These are phyloP conservation scores for Paratrypauchen microcephalus DNA, from an alignment of 2,797 vertebrate species.

Conservation along the genomic window DNA sequence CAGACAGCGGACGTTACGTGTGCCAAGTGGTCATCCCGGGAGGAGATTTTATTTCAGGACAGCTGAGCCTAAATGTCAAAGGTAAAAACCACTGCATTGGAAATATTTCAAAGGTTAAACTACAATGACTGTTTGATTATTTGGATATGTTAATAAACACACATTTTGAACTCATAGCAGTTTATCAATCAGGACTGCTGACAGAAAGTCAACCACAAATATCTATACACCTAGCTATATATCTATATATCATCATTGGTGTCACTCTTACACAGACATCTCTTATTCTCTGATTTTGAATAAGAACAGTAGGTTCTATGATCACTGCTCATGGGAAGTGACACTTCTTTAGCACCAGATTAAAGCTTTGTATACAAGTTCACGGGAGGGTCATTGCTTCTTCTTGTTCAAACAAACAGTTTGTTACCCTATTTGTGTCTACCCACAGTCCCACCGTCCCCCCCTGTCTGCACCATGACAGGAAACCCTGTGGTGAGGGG, in stretches of 20 bases:
- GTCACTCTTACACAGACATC: not conserved
- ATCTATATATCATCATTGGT: not conserved
- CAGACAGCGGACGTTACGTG: conserved; percentile 84
- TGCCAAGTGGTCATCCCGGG: conserved; percentile 82
- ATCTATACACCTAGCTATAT: no score
- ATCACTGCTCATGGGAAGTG: conserved; percentile 11
- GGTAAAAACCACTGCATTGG: conserved; percentile 55
- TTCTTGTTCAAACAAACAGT: conserved; percentile 2
- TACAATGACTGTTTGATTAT: not conserved
- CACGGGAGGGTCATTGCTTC: conserved; percentile 20
- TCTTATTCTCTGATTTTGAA: conserved; percentile 34
- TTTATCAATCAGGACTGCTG: not conserved
- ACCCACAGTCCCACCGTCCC: conserved; percentile 83
- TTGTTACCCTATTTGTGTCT: conserved; percentile 14
- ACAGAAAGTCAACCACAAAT: no score
- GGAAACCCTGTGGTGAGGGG: conserved; percentile 76
- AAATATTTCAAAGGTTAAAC: conserved; percentile 33
- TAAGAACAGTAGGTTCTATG: conserved; percentile 27
- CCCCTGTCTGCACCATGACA: conserved; percentile 77
- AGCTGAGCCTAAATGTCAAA: conserved; percentile 79
- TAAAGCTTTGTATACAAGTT: conserved; percentile 33
- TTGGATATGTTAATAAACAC: conserved; percentile 17
- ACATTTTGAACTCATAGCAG: conserved; percentile 23
- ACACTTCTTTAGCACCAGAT: conserved; percentile 35
- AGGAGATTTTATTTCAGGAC: conserved; percentile 63